Evolutionary conservation across 1,140 invertebrate species (phyloP).

Genomic region (Drosophila suzukii): DNA sequence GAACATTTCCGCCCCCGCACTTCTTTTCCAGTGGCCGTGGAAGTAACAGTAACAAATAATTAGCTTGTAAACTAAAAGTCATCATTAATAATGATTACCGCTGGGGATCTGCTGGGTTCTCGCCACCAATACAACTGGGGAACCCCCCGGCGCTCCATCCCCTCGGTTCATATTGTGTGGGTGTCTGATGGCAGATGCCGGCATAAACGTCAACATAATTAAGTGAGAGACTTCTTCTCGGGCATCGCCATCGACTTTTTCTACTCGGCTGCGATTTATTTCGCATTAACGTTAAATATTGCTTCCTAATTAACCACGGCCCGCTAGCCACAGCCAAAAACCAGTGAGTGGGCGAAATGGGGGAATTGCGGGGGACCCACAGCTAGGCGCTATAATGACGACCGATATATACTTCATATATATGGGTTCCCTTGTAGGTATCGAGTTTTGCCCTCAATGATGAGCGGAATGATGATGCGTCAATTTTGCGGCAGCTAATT

Average conservation of each 20-base stretch:
- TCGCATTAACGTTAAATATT: conserved; percentile 83
- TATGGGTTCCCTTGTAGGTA: conserved; percentile 21
- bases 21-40: conserved; percentile 15
- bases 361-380: not conserved
- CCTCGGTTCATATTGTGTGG: conserved; percentile 17
- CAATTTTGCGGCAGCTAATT: conserved; percentile 74
- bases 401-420: conserved; percentile 23
- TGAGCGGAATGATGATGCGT: conserved; percentile 70
- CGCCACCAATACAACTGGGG: not conserved
- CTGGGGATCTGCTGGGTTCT: conserved; percentile 41
- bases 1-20: conserved; percentile 1
- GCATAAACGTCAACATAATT: conserved; percentile 82
- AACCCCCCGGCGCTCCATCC: not conserved
- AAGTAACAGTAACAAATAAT: conserved; percentile 82
- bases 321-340: conserved; percentile 59
- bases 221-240: conserved; percentile 67
- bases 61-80: conserved; percentile 83
- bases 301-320: conserved; percentile 76
- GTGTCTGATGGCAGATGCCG: conserved; percentile 34
- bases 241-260: conserved; percentile 48
- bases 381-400: conserved; percentile 54
- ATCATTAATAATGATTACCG: conserved; percentile 83
- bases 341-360: conserved; percentile 18
- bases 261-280: conserved; percentile 72
- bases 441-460: conserved; percentile 39